Evolutionary conservation across 2,888 invertebrate species (phyloP).

Genomic region (Dusona sp.): DNA sequence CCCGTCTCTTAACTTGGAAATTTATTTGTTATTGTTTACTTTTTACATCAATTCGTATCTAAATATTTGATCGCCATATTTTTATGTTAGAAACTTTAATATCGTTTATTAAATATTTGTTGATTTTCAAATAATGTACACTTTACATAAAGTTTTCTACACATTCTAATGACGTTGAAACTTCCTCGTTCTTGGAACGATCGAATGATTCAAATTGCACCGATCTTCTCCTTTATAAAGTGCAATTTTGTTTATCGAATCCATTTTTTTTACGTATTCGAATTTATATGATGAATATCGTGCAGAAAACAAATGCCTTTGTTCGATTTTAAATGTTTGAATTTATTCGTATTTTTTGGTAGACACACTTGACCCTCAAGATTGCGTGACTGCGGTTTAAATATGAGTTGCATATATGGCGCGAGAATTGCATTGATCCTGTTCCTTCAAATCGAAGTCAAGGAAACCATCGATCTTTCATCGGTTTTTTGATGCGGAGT

Average conservation of each 20-base stretch:
- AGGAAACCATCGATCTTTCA: slow-evolving; percentile 6
- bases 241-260: background rate
- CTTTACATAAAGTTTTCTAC: background rate
- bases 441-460: background rate
- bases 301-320: background rate
- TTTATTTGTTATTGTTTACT: background rate
- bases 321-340: background rate
- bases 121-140: background rate
- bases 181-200: background rate
- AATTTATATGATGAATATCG: background rate
- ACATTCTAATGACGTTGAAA: background rate
- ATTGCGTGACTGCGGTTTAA: slow-evolving; percentile 25
- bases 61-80: too few relatives aligned
- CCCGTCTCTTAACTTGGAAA: background rate
- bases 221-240: background rate
- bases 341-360: background rate
- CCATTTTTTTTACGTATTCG: background rate
- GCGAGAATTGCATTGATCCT: slow-evolving; percentile 15
- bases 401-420: background rate
- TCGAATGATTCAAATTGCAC: too few relatives aligned
- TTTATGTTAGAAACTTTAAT: too few relatives aligned
- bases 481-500: background rate
- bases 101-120: too few relatives aligned
- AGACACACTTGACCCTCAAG: background rate
- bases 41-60: background rate